phyloP scores from a whole-genome alignment of 2,797 vertebrate species.

The Synanceia verrucosa region DNA sequence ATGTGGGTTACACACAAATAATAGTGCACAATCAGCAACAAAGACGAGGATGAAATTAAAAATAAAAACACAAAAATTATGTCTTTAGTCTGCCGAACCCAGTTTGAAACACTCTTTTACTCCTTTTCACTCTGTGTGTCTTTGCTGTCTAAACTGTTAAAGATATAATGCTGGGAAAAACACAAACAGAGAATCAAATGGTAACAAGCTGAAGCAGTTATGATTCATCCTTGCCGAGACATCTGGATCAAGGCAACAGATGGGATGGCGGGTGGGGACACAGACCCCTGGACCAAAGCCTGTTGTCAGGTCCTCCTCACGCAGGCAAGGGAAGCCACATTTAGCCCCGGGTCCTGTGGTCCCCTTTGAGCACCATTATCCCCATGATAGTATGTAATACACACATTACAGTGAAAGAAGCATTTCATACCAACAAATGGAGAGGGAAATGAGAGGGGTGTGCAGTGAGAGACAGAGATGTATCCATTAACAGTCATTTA shows the following conservation, averaged over 20 bases:
- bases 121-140: not conserved
- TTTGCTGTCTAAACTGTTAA: slow-evolving; percentile 51
- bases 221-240: slow-evolving; percentile 73
- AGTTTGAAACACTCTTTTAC: not conserved
- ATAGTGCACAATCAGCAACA: not conserved
- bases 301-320: slow-evolving; percentile 60
- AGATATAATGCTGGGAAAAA: slow-evolving; percentile 48
- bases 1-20: not conserved
- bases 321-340: slow-evolving; percentile 43
- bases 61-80: not conserved
- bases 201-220: slow-evolving; percentile 64
- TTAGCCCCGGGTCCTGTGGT: slow-evolving; percentile 28
- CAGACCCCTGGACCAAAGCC: slow-evolving; percentile 47
- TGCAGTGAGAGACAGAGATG: not conserved
- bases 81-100: not conserved
- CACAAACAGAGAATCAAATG: slow-evolving; percentile 55
- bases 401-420: slow-evolving; percentile 17
- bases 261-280: slow-evolving; percentile 55
- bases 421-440: slow-evolving; percentile 6
- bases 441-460: not conserved
- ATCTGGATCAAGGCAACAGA: slow-evolving; percentile 70
- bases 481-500: slow-evolving; percentile 14
- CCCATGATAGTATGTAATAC: slow-evolving; percentile 5
- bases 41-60: not conserved
- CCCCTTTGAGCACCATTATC: slow-evolving; percentile 38